Conservation (phyloP, 37 sponge, comb jelly and placozoan species). For the Bolinopsis microptera region DNA sequence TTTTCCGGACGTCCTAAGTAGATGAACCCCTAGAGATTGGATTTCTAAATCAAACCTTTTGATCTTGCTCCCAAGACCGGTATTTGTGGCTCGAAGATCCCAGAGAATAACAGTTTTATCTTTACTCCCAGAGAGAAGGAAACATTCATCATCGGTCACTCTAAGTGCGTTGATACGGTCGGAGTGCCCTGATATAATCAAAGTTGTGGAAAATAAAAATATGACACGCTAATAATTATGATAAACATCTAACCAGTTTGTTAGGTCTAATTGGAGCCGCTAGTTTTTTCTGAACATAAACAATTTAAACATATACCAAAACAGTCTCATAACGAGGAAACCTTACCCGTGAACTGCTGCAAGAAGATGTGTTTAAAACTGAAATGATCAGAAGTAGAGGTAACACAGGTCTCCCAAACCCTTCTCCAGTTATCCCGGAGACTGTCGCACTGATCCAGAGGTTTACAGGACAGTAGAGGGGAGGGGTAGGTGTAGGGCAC, state of each 20-base stretch:
- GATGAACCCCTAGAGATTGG: no score
- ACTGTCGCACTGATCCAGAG: conserved; percentile 37
- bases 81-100: conserved; percentile 76
- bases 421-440: conserved; percentile 33
- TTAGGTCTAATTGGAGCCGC: no score
- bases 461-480: neutral
- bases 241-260: no score
- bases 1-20: no score
- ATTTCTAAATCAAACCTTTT: no score
- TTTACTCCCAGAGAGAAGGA: conserved; percentile 81
- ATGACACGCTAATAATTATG: neutral
- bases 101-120: conserved; percentile 88
- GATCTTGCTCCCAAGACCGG: conserved; percentile 63
- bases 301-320: no score
- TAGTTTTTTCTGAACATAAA: no score
- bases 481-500: conserved; percentile 50
- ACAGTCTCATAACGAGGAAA: no score
- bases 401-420: conserved; percentile 9
- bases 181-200: conserved; percentile 73
- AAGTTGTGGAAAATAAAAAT: neutral
- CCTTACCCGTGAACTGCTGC: conserved; percentile 28
- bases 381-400: conserved; percentile 18
- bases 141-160: conserved; percentile 73
- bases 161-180: conserved; percentile 68
- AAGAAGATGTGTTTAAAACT: neutral